These are phyloP conservation scores for Sterna hirundo DNA, from an alignment of 2,113 vertebrate species.

Conservation along the genomic window DNA sequence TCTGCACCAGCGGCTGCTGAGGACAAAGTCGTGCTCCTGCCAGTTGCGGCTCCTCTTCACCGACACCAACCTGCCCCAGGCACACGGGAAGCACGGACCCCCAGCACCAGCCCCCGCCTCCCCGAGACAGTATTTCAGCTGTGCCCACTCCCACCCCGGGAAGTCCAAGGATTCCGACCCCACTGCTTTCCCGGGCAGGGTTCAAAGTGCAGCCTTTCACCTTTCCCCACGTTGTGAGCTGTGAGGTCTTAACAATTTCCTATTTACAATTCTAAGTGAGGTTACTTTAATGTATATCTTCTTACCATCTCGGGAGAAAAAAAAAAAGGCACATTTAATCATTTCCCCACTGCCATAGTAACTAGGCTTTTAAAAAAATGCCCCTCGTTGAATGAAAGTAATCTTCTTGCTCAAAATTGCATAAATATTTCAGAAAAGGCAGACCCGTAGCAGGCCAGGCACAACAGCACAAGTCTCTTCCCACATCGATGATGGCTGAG, in stretches of 20 bases:
- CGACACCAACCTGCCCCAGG: fast-evolving
- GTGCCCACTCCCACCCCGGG: fast-evolving
- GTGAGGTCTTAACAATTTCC: background rate
- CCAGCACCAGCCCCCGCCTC: background rate
- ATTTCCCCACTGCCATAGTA: background rate
- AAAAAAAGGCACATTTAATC: background rate
- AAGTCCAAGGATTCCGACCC: background rate
- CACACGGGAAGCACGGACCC: background rate
- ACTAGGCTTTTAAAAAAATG: background rate
- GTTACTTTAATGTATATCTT: background rate
- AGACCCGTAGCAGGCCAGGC: fast-evolving
- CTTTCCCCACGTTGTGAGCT: background rate
- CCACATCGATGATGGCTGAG: fast-evolving
- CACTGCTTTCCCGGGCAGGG: background rate
- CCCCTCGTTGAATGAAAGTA: background rate
- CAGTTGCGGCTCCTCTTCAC: background rate
- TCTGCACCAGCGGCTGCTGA: background rate
- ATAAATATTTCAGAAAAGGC: background rate
- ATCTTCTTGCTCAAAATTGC: background rate
- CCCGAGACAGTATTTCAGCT: fast-evolving
- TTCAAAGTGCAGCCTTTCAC: background rate
- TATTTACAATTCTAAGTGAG: background rate
- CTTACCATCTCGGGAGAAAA: too few relatives aligned
- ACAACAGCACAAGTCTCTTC: fast-evolving
- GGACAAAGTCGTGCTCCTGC: background rate